These are phyloP conservation scores for Peromyscus melanophrys DNA, from an alignment of 2,797 vertebrate species.

Conservation along the genomic window DNA sequence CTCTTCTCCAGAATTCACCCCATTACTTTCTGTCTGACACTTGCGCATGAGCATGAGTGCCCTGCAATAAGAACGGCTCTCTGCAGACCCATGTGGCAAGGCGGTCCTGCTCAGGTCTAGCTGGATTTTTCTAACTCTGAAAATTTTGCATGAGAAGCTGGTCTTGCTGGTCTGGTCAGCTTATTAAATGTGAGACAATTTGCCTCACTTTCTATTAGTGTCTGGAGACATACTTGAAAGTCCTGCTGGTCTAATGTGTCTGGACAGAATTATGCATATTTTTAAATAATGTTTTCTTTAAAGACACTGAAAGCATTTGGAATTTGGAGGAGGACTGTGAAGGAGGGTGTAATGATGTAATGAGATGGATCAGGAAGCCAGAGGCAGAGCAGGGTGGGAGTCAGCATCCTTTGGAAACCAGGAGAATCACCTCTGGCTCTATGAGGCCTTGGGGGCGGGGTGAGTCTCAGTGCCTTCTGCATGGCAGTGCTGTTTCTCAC, in stretches of 20 bases:
- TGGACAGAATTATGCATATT: constrained; percentile 24
- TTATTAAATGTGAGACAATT: constrained; percentile 6
- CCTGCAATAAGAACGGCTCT: constrained; percentile 23
- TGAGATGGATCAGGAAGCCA: background rate
- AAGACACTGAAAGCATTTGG: constrained; percentile 29
- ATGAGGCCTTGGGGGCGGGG: background rate
- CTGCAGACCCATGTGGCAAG: background rate
- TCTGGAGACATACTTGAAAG: background rate
- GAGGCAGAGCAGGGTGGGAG: background rate
- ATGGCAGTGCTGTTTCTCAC: background rate
- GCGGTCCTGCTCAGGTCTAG: constrained; percentile 11
- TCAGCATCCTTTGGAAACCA: background rate
- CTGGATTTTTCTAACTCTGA: background rate
- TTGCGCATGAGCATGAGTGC: background rate
- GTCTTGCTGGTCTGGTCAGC: constrained; percentile 1
- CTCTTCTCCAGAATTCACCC: constrained; percentile 24
- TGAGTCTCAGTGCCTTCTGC: background rate
- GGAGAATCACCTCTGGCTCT: background rate
- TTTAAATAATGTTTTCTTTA: constrained; percentile 56
- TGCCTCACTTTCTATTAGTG: constrained; percentile 17
- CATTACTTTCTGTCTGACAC: constrained; percentile 35
- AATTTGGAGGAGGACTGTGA: constrained; percentile 8
- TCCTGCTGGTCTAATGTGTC: background rate
- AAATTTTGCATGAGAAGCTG: constrained; percentile 11
- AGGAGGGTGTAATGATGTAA: background rate